Evolutionary conservation across 2,113 vertebrate species (phyloP), one percentile per base, ranked within the genome.

Genomic region (Bostrychus sinensis): DNA sequence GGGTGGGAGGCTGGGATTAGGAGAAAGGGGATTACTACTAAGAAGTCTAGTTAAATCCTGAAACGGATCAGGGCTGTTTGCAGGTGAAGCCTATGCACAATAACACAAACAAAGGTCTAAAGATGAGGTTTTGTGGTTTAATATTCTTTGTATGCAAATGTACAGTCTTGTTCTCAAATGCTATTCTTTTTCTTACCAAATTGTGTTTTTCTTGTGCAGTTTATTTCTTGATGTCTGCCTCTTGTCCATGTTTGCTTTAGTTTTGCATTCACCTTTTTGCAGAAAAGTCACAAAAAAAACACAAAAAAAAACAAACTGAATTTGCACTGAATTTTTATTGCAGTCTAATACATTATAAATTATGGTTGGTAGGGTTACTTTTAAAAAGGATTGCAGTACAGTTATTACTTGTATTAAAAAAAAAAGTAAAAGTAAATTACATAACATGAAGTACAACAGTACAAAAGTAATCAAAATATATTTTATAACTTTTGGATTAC

Each of bases 21-120:
- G 91, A 85, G 91, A 92, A 85, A 88, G 79, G 63, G 55, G 89
- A 90, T 90, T 90, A 90, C 61, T 62, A 61, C 83, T 86, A 80
- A 89, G 84, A 83, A 66, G 79, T 70, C 68, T 38, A 61, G 76
- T 68, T 67, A 83, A 82, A 86, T 83, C 89, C 78, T 19, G 42
- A 57, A 57, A 67, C 56, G 72, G 83, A 86, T 85, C 38, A 76
- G 56, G 17, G 46, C n/a, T 12, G 53, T 55, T 12, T 42, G 45
- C 53, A 71, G 80, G 50, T 61, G 26, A 48, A 64, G 42, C 62
- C 38, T 32, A 57, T 56, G 28, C 10, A 36, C 38, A 46, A 34
- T 22, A 55, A 20, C n/a, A 55, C 30, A 12, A 13, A 17, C 17
- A 30, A 4, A 20, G 4, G 34, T 19, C 11, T 19, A n/a, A 12